Conservation (phyloP, 2,888 invertebrate genomes). For the Erebia palarica region DNA sequence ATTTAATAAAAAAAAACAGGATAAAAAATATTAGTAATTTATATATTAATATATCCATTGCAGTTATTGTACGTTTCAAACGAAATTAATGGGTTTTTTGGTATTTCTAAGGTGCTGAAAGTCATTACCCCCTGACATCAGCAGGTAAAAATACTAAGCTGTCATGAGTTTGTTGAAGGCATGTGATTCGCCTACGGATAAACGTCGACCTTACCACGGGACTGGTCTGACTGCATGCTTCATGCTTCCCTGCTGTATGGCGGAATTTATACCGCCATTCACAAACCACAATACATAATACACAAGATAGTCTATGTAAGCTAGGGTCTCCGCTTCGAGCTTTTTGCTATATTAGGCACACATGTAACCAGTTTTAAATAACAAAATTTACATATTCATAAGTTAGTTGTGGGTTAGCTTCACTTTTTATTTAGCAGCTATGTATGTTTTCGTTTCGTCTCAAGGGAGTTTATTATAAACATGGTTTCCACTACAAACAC, state of each 20-base stretch:
- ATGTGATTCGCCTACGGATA: slow-evolving; percentile 69
- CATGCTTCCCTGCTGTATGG: slow-evolving; percentile 58
- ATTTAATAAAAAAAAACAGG: too few relatives aligned
- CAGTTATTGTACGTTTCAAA: too few relatives aligned
- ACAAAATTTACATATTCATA: slow-evolving; percentile 19
- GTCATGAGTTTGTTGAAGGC: slow-evolving; percentile 39
- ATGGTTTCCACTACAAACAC: too few relatives aligned
- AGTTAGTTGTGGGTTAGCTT: too few relatives aligned
- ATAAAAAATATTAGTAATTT: too few relatives aligned
- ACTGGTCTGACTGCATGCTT: slow-evolving; percentile 76
- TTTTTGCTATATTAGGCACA: not conserved
- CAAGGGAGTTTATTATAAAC: too few relatives aligned
- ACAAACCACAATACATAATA: slow-evolving; percentile 24
- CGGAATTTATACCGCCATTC: slow-evolving; percentile 60
- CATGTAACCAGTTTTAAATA: slow-evolving; percentile 10
- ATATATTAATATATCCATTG: too few relatives aligned
- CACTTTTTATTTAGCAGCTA: too few relatives aligned
- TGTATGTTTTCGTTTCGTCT: too few relatives aligned
- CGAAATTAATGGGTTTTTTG: too few relatives aligned
- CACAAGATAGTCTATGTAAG: not conserved
- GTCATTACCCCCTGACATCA: not conserved
- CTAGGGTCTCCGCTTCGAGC: slow-evolving; percentile 6
- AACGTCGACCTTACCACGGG: slow-evolving; percentile 70
- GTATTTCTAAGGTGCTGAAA: not conserved
- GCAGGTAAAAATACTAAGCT: slow-evolving; percentile 5